A percentile compares a stretch with the other conserved stretches of the same genome.
Evolutionary conservation across 2,888 invertebrate genomes (phyloP).

Genomic region (Ommatoiulus sabulosus): DNA sequence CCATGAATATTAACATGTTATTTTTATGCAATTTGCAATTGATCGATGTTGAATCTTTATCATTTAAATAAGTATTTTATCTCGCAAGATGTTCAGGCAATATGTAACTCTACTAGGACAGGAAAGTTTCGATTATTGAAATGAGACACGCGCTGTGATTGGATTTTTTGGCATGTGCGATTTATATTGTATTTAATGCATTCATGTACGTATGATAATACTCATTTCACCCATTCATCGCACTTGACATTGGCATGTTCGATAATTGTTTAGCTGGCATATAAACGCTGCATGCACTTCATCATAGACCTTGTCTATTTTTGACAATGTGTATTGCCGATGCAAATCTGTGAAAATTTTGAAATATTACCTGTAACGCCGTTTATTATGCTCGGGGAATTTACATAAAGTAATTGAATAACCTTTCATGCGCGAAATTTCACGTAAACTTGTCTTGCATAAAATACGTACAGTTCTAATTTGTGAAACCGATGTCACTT

Average conservation of each 20-base stretch:
- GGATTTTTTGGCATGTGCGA: background rate
- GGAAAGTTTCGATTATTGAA: background rate
- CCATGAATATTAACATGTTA: too few relatives aligned
- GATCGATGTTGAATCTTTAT: too few relatives aligned
- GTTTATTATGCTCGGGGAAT: background rate
- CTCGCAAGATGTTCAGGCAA: too few relatives aligned
- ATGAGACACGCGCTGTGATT: background rate
- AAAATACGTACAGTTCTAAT: background rate
- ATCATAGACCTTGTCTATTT: background rate
- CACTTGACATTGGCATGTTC: background rate
- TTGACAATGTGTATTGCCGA: background rate
- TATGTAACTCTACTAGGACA: too few relatives aligned
- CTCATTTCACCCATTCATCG: background rate
- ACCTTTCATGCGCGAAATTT: background rate
- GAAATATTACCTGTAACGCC: background rate
- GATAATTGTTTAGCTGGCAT: background rate
- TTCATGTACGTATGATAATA: background rate
- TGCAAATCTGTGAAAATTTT: background rate
- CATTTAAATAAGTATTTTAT: too few relatives aligned
- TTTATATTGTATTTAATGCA: conserved; percentile 9
- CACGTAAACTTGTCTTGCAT: background rate
- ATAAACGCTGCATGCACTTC: background rate
- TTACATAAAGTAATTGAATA: conserved; percentile 37
- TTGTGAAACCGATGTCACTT: background rate
- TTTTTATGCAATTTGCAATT: too few relatives aligned